Conservation (phyloP, 2,113 vertebrate species). For the Panthera leo region DNA sequence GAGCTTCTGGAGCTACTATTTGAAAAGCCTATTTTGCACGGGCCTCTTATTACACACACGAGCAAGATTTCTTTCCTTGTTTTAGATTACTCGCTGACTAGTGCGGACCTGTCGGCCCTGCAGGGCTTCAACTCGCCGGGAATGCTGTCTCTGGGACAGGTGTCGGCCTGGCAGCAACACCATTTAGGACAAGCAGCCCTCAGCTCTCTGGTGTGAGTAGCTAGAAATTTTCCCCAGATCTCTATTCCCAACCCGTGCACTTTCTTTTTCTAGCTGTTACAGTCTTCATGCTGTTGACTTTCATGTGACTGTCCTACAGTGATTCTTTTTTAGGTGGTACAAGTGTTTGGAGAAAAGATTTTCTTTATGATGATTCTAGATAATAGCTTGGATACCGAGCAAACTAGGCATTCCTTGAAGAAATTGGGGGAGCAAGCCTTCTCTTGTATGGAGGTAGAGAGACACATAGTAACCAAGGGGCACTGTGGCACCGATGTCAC, state of each 20-base stretch:
- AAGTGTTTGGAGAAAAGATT: background rate
- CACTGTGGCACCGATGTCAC: background rate
- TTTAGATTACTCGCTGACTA: conserved; percentile 96
- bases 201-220: conserved; percentile 98
- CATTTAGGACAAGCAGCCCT: conserved; percentile 95
- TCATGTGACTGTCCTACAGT: rapidly evolving
- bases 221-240: background rate
- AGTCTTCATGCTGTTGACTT: background rate
- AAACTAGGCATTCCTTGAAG: background rate
- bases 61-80: background rate
- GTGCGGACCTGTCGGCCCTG: conserved; percentile 95
- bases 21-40: background rate
- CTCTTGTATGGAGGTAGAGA: background rate
- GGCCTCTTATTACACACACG: background rate
- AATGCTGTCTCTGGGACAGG: conserved; percentile 95
- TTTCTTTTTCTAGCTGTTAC: rapidly evolving
- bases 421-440: background rate
- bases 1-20: background rate
- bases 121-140: conserved; percentile 97
- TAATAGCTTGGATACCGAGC: background rate
- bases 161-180: conserved; percentile 99
- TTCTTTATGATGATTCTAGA: background rate
- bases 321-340: background rate
- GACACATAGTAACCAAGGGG: background rate
- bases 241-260: rapidly evolving